Base-by-base conservation (phyloP, 2,113 vertebrate species). In the Tragelaphus imberbis region DNA sequence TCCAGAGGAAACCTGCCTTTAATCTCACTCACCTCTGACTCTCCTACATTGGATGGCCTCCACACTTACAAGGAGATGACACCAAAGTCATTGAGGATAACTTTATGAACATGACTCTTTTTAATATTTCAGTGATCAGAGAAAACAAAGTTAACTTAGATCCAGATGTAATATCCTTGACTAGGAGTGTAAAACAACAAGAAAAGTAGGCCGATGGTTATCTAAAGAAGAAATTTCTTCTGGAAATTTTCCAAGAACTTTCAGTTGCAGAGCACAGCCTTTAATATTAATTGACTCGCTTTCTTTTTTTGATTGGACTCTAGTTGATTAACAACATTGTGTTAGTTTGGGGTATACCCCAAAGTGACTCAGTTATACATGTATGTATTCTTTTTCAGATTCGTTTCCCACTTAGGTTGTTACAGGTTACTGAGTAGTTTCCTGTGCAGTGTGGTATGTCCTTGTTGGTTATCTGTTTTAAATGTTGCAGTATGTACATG, bases 1-100 rank as follows among this genome's bases (percentile, higher is more conserved):
- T 93, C 86, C 96, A 10, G 95, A 97, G 0, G 51, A 91, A 98
- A 9, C 40, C 91, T 10, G 25, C n/a, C 27, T 92, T 96, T 82
- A 27, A 28, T 88, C 75, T 89, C 36, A 56, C 2, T 77, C 7
- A n/a, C 49, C 75, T 80, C 84, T 19, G 23, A 58, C 12, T 91
- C 84, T 44, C n/a, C 56, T 6, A 8, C 44, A n/a, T 40, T 61
- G 1, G 19, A 33, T 49, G 51, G 25, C 49, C 56, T 84, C 58
- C 23, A 33, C 16, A 36, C 79, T 88, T 40, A 21, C 2, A 2
- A 94, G 58, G 27, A 16, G 33, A 27, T 71, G 75, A 75, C 90
- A 36, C 11, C 13, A 23, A 51, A 84, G 87, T 81, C 11, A 89
- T 15, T n/a, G 49, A 81, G n/a, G 33, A 17, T 82, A 75, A 16